Evolutionary conservation across 2,888 invertebrate species (phyloP).

Genomic region (Caenorhabditis uteleia): DNA sequence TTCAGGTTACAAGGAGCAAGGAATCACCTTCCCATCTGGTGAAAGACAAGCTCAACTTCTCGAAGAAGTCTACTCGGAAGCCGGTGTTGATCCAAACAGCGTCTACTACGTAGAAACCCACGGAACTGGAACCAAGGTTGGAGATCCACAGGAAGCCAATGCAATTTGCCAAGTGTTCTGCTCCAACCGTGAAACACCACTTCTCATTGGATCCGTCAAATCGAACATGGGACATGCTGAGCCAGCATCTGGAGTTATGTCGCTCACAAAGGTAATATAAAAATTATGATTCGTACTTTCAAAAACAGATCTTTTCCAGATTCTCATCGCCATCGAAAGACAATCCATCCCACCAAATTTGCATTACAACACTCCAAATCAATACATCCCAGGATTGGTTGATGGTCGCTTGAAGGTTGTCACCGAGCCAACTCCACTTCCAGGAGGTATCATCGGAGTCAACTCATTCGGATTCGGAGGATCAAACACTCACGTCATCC

Average conservation of each 20-base stretch:
- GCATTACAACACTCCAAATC: slow-evolving; percentile 85
- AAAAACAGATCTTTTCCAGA: slow-evolving; percentile 13
- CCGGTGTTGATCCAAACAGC: slow-evolving; percentile 80
- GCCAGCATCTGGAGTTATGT: slow-evolving; percentile 75
- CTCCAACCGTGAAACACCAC: slow-evolving; percentile 79
- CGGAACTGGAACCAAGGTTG: slow-evolving; percentile 96
- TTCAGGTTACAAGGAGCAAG: slow-evolving; percentile 67
- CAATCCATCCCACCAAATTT: slow-evolving; percentile 88
- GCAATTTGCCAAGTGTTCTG: slow-evolving; percentile 91
- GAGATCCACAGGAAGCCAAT: slow-evolving; percentile 97
- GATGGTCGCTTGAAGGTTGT: slow-evolving; percentile 90
- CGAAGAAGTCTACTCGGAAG: slow-evolving; percentile 79
- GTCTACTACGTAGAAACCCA: slow-evolving; percentile 94
- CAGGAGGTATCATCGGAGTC: slow-evolving; percentile 87
- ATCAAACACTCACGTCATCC: slow-evolving; percentile 86
- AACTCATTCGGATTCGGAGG: slow-evolving; percentile 99
- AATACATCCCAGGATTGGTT: slow-evolving; percentile 85
- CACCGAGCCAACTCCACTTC: slow-evolving; percentile 82
- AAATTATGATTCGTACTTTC: slow-evolving; percentile 6
- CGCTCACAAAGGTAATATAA: slow-evolving; percentile 59
- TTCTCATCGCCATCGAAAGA: slow-evolving; percentile 89
- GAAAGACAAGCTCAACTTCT: slow-evolving; percentile 77
- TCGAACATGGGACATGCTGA: slow-evolving; percentile 99
- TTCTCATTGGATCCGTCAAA: slow-evolving; percentile 93
- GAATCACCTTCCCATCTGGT: slow-evolving; percentile 74